Evolutionary conservation across 1,140 invertebrate genomes (phyloP), one percentile per base, ranked within the genome.

Genomic region (Drosophila burlai): DNA sequence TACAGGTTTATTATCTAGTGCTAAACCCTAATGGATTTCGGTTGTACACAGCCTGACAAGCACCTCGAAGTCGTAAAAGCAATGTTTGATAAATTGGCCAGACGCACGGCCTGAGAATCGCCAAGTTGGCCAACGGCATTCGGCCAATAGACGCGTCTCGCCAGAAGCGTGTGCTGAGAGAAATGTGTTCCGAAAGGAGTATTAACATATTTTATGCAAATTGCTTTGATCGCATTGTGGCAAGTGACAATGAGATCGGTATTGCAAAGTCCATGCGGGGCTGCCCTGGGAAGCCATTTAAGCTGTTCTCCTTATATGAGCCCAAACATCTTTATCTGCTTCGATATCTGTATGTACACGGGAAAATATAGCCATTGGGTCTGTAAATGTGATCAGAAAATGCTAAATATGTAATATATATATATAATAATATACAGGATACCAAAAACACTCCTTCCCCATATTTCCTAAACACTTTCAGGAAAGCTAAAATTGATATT

Each of bases 21-120:
- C 61, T 54, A 59, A 49, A 60, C 50, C 49, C 54, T 87, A 89
- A 87, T 87, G 84, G 83, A 72, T 78, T 87, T 81, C 54, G 65
- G 47, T 66, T 84, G 83, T 86, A 60, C 49, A 38, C 45, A 40
- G 43, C 21, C 45, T 69, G 79, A 69, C 58, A 67, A 68, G 52
- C 78, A 71, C 63, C 63, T 72, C 74, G 18, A 52, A 67, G 24
- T 79, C 83, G 65, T 85, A 72, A 86, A 83, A 76, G 34, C 55
- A 31, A 67, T 81, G 73, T 71, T 60, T 76, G 79, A 81, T 81
- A 71, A 66, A 71, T 78, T 82, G 67, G 31, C 64, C 66, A 42
- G 45, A 31, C 36, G 58, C 18, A 65, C 72, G 72, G 73, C 40
- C 71, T 36, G 74, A 34, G 74, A 79, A 79, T 79, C 26, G 50